These are phyloP conservation scores for Lateolabrax maculatus DNA, from an alignment of 2,797 vertebrate species.

Conservation along the genomic window DNA sequence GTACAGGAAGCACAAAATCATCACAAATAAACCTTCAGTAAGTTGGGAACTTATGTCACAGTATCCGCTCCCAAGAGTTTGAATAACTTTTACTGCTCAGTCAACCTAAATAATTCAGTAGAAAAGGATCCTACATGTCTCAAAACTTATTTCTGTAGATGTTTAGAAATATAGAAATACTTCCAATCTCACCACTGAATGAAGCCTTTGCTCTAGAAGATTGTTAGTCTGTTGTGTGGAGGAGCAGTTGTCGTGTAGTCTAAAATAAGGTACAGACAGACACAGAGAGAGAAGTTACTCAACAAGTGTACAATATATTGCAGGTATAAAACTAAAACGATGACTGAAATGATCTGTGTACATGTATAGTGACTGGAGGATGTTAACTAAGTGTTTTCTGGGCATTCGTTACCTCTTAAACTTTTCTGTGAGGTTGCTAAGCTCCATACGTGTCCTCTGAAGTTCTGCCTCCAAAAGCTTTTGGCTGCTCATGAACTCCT, in stretches of 20 bases:
- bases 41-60: not conserved
- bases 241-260: conserved; percentile 83
- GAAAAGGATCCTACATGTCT: not conserved
- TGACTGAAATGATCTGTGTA: not conserved
- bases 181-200: conserved; percentile 80
- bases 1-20: conserved; percentile 21
- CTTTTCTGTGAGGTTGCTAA: conserved; percentile 79
- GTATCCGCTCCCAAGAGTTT: not conserved
- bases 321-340: too few relatives aligned
- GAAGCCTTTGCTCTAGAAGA: conserved; percentile 80
- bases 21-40: conserved; percentile 6
- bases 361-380: not conserved
- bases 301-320: not conserved
- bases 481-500: conserved; percentile 84
- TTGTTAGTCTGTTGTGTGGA: conserved; percentile 81
- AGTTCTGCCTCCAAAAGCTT: conserved; percentile 83
- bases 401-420: conserved; percentile 79
- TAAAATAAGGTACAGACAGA: conserved; percentile 50
- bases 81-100: not conserved
- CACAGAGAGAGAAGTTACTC: conserved; percentile 3
- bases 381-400: not conserved
- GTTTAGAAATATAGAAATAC: not conserved
- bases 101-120: not conserved
- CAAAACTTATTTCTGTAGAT: not conserved
- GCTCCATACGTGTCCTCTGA: conserved; percentile 82